These are phyloP conservation scores for Conistra vaccinii DNA, from an alignment of 2,888 invertebrate species.

Conservation along the genomic window DNA sequence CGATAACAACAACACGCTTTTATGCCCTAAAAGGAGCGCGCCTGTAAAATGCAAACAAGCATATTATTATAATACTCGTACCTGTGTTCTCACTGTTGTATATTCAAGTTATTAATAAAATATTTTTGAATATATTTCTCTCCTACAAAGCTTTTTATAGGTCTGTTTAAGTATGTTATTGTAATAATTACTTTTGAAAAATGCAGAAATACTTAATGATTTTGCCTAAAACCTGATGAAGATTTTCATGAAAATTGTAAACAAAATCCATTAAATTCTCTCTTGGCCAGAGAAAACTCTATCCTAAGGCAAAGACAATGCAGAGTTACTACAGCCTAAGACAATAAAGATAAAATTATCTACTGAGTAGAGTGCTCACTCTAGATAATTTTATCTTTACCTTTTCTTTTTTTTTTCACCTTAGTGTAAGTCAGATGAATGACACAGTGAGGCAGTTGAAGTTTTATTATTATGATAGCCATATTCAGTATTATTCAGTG, in stretches of 20 bases:
- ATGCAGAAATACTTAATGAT: background rate
- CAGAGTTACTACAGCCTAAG: background rate
- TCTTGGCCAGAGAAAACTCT: no score
- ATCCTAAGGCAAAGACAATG: background rate
- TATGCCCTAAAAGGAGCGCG: background rate
- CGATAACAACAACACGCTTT: background rate
- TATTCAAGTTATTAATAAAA: background rate
- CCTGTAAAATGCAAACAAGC: background rate
- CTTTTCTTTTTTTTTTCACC: no score
- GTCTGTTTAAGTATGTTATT: no score
- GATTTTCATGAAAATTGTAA: background rate
- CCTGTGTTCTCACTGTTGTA: background rate
- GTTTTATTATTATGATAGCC: background rate
- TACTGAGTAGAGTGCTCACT: background rate
- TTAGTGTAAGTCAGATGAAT: background rate
- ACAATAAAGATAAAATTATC: background rate
- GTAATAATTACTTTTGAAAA: no score
- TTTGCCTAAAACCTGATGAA: background rate
- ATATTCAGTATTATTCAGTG: no score
- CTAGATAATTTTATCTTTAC: no score
- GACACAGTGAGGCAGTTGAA: background rate
- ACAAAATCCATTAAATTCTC: no score
- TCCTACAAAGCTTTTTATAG: no score
- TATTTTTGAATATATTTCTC: background rate
- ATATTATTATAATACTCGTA: background rate